Percentiles rank a stretch among this genome's conserved stretches.
These are phyloP conservation scores for Drosophila robusta DNA, from an alignment of 2,888 invertebrate genomes.

Conservation along the genomic window DNA sequence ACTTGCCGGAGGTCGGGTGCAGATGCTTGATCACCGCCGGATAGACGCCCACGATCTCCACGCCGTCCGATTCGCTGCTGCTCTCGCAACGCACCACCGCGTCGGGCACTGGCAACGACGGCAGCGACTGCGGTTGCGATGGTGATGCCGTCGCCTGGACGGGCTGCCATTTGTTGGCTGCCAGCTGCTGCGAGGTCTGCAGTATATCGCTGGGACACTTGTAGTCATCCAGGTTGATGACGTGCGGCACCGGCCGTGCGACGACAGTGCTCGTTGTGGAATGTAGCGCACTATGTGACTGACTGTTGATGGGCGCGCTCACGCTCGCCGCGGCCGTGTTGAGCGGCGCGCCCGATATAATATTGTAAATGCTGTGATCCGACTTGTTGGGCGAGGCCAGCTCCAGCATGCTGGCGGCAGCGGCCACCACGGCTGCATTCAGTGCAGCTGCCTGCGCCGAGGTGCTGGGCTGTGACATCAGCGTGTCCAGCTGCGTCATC, in stretches of 20 bases:
- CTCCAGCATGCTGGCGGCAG: conserved; percentile 56
- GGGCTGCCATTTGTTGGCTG: conserved; percentile 49
- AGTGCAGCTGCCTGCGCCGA: conserved; percentile 64
- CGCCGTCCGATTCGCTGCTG: conserved; percentile 84
- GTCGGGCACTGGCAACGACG: conserved; percentile 18
- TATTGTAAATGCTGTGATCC: conserved; percentile 83
- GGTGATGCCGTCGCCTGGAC: neutral
- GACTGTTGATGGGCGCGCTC: conserved; percentile 27
- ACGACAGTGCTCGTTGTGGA: conserved; percentile 49
- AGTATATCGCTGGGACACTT: conserved; percentile 83
- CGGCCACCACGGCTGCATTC: conserved; percentile 44
- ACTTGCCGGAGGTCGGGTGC: conserved; percentile 10
- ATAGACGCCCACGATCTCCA: conserved; percentile 84
- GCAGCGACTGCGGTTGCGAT: conserved; percentile 24
- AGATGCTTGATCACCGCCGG: conserved; percentile 59
- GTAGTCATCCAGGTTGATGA: conserved; percentile 84
- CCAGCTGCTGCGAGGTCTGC: conserved; percentile 83
- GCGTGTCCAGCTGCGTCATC: conserved; percentile 42
- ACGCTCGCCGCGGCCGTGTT: conserved; percentile 33
- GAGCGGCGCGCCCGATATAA: conserved; percentile 61
- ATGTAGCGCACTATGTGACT: conserved; percentile 60
- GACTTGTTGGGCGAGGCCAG: conserved; percentile 77
- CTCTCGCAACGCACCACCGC: conserved; percentile 67
- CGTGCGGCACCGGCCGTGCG: conserved; percentile 69
- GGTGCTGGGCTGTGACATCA: conserved; percentile 58